Evolutionary conservation across 2,113 vertebrate species (phyloP).

Genomic region (Anarrhichthys ocellatus): DNA sequence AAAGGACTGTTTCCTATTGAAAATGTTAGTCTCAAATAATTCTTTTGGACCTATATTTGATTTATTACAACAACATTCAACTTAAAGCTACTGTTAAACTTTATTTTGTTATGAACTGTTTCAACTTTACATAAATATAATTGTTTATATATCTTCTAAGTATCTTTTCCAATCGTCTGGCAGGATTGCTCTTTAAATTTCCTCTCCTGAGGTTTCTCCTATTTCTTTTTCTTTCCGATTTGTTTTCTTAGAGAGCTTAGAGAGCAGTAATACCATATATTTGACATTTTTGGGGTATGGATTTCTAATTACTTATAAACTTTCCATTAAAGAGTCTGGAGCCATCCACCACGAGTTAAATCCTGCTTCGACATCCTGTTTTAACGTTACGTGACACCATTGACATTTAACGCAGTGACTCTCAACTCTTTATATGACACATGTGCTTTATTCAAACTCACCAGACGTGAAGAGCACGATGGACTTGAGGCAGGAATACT

Average conservation of each 20-base stretch:
- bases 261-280: not conserved
- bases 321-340: not conserved
- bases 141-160: not conserved
- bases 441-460: constrained; percentile 65
- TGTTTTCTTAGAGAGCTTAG: not conserved
- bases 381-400: not conserved
- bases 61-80: not conserved
- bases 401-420: not conserved
- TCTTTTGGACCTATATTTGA: not conserved
- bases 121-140: not conserved
- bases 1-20: not conserved
- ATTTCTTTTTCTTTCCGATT: not conserved
- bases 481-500: constrained; percentile 90
- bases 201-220: not conserved
- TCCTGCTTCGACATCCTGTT: not conserved
- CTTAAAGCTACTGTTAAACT: not conserved
- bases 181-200: not conserved
- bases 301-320: not conserved
- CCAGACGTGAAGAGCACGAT: constrained; percentile 89
- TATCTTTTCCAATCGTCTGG: not conserved
- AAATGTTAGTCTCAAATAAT: not conserved
- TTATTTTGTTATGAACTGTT: not conserved
- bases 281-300: not conserved
- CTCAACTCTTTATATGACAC: not conserved
- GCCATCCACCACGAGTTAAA: not conserved